phyloP scores from a whole-genome alignment of 2,888 invertebrate species.

The Scaptomyza cyrtandrae region DNA sequence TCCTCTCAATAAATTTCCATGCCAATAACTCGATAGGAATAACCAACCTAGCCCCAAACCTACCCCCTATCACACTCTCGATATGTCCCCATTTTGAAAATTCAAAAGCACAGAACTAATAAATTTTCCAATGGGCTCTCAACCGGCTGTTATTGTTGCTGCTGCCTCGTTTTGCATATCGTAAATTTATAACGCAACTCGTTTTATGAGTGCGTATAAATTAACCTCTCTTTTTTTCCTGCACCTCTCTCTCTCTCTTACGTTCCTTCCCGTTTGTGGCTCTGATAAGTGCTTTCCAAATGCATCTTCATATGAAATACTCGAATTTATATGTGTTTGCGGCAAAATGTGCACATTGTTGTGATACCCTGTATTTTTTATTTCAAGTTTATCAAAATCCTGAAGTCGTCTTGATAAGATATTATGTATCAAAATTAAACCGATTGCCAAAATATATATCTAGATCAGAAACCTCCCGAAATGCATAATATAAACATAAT shows the following conservation, averaged over 20 bases:
- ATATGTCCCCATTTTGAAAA: slow-evolving; percentile 14
- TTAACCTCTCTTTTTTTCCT: background rate
- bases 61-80: background rate
- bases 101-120: slow-evolving; percentile 41
- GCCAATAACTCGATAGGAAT: slow-evolving; percentile 5
- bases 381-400: background rate
- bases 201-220: background rate
- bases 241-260: background rate
- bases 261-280: slow-evolving; percentile 4
- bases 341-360: slow-evolving; percentile 25
- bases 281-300: slow-evolving; percentile 43
- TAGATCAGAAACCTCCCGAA: no score
- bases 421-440: no score
- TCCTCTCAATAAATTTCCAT: slow-evolving; percentile 18
- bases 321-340: slow-evolving; percentile 13
- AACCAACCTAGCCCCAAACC: background rate
- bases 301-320: slow-evolving; percentile 25
- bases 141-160: slow-evolving; percentile 20
- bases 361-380: slow-evolving; percentile 14
- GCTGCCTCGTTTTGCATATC: slow-evolving; percentile 43
- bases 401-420: background rate
- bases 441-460: no score
- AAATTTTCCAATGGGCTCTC: slow-evolving; percentile 56
- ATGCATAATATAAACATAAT: no score
- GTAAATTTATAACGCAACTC: slow-evolving; percentile 38